Base-by-base conservation (phyloP, 2,113 vertebrate genomes). In the Malurus melanocephalus region DNA sequence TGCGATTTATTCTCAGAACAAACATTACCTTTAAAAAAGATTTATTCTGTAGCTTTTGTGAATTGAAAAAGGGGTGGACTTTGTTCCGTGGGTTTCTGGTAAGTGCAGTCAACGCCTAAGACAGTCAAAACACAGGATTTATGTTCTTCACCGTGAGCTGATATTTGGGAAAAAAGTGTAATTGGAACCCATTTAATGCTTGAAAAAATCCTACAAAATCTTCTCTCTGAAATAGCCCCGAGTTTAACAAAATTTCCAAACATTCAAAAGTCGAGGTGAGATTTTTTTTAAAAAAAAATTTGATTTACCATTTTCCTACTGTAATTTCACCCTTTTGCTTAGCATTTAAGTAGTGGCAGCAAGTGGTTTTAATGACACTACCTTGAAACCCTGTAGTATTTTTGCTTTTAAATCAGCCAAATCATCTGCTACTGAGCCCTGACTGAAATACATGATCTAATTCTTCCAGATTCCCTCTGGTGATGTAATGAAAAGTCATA, bases 21-120 rank as follows among this genome's bases (percentile, higher is more conserved):
- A 96, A 96, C 86, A 94, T 87, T 92, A 91, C 94, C 89, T 95
- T 88, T 57, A 81, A 85, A 91, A 93, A 86, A 86, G 89, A 92
- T 95, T 90, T 56, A 86, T 91, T 92, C 93, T 61, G 76, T 19
- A 88, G 60, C 89, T 49, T 84, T 61, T 3, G 13, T 85, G 77
- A 57, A 72, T 33, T 51, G 81, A 46, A 30, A 88, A 78, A 92
- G 68, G 92, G 69, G 68, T 43, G 89, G 90, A 77, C 95, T 71
- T 76, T 48, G 78, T 75, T 62, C 90, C 33, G 8, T 13, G 64
- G 80, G 66, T 65, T 87, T 80, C 77, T 91, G 78, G 51, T 82
- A 65, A 74, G 85, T 42, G 59, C 48, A 38, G 65, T 23, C 61
- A 38, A 64, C 42, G 28, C 56, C 80, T 74, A 55, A 85, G 65